Base-by-base conservation (phyloP, 2,888 invertebrate species). In the Cerastis rubricosa region DNA sequence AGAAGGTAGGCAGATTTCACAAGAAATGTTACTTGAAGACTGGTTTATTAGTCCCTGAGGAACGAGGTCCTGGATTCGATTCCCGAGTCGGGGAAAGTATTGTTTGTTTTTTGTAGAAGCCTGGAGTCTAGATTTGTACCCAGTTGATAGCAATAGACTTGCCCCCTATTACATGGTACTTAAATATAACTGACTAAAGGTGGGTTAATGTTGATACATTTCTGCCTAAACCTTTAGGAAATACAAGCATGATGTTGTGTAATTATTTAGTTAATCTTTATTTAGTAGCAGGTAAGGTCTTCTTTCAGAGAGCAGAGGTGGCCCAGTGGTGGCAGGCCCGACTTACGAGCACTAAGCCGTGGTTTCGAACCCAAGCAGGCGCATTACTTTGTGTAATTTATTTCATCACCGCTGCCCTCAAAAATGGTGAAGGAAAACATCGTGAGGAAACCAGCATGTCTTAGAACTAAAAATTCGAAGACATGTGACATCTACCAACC, bases 1-100 rank as follows among this genome's bases (percentile, higher is more conserved):
- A 94, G 83, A 93, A 96, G 96, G 94, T 97, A 35, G 63, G 92
- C 0, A 6, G 8, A 17, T 29, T 9, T 40, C 14, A 29, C n/a
- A 22, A 47, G 19, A 43, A 29, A 29, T 70, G 7, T n/a, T 11
- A 3, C 22, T 29, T 7, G 12, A 25, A 59, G 45, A 45, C 43
- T 65, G 17, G n/a, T 51, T 9, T 51, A 51, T 19, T 49, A 8
- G 49, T 51, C 49, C 19, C 49, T 19, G 49, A 51, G 19, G 49
- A 19, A 22, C 19, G 19, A 49, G 49, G 19, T 49, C 7, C 3
- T 8, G 49, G 11, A 11, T 25, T 57, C 57, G 57, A 25, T 57
- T 29, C 25, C 25, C n/a, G 3, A 25, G 57, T 14, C 25, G 2
- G 57, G 6, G 12, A 54, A 54, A n/a, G 12, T n/a, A n/a, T 54